A percentile compares a stretch with the other conserved stretches of the same genome.
These are phyloP conservation scores for Carcharodon carcharias DNA, from an alignment of 2,797 vertebrate species.

Conservation along the genomic window DNA sequence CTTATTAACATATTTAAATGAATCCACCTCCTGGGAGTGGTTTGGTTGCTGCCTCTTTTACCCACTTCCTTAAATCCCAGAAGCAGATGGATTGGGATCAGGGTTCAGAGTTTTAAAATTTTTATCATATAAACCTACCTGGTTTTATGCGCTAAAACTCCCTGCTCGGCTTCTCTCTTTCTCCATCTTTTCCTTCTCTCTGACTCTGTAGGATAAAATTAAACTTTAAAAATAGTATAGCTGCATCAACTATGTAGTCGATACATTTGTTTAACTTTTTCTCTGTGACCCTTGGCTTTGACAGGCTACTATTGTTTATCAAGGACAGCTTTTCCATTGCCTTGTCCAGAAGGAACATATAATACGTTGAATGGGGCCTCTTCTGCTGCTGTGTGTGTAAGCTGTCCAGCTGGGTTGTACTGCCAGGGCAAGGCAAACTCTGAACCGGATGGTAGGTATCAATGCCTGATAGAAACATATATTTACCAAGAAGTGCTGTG, in stretches of 20 bases:
- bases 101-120: no score
- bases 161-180: background rate
- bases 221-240: background rate
- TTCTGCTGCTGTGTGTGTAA: slow-evolving; percentile 60
- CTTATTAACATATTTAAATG: background rate
- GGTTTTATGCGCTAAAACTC: background rate
- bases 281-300: background rate
- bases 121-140: no score
- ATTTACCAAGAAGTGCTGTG: background rate
- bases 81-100: no score
- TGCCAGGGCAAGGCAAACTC: slow-evolving; percentile 69
- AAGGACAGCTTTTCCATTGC: slow-evolving; percentile 56
- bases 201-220: background rate
- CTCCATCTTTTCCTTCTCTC: background rate
- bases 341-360: slow-evolving; percentile 74
- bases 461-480: background rate
- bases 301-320: slow-evolving; percentile 74
- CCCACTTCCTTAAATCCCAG: no score
- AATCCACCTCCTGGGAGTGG: no score
- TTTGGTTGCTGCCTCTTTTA: no score
- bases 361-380: slow-evolving; percentile 59
- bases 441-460: slow-evolving; percentile 66
- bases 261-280: background rate
- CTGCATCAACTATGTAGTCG: background rate
- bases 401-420: slow-evolving; percentile 71